Conservation (phyloP, 2,888 invertebrate species). For the Epistrophe grossulariae region DNA sequence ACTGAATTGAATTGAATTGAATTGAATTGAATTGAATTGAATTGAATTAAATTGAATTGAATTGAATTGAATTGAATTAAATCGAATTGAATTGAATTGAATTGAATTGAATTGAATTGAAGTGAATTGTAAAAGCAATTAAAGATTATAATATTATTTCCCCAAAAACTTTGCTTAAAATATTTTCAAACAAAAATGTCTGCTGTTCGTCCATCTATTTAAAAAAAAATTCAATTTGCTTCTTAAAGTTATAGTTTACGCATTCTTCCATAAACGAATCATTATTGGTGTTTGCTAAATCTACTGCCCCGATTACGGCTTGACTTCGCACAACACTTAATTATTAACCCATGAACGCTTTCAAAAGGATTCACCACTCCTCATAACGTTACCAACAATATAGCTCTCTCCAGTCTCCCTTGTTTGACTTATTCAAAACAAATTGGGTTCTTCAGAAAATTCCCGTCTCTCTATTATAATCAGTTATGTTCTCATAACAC, state of each 20-base stretch:
- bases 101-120: not conserved
- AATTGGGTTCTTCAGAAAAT: slow-evolving; percentile 37
- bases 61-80: not conserved
- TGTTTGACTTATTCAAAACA: slow-evolving; percentile 4
- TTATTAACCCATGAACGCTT: slow-evolving; percentile 15
- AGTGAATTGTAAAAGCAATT: too few species aligned
- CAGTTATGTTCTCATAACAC: slow-evolving; percentile 58
- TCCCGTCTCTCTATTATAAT: slow-evolving; percentile 55
- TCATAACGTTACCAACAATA: not conserved
- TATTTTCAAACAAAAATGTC: not conserved
- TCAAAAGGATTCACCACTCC: not conserved
- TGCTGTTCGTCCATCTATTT: not conserved
- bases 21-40: not conserved
- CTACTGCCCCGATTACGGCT: slow-evolving; percentile 17
- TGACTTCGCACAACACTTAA: slow-evolving; percentile 5
- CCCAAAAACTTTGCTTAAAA: too few species aligned
- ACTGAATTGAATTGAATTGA: not conserved
- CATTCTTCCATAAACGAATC: not conserved
- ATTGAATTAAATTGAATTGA: not conserved
- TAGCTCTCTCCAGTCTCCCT: not conserved
- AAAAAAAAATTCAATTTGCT: not conserved
- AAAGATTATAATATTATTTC: too few species aligned
- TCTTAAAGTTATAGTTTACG: not conserved
- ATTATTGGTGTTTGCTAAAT: slow-evolving; percentile 2
- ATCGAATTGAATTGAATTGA: not conserved